These are phyloP conservation scores for Meghimatium bilineatum DNA, from an alignment of 2,888 invertebrate genomes.

Conservation along the genomic window DNA sequence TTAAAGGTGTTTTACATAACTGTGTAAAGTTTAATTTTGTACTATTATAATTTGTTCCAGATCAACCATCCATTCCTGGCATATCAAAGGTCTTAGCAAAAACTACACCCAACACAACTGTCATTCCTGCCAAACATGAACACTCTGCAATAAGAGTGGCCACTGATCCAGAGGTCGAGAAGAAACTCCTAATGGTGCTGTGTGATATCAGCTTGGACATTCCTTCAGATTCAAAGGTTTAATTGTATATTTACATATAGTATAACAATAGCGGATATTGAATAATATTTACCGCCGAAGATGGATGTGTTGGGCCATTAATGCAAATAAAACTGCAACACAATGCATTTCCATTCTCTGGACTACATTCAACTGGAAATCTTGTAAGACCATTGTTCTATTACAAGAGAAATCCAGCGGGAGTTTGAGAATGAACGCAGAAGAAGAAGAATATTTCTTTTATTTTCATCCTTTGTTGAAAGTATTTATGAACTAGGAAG, in stretches of 20 bases:
- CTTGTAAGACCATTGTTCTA: too few species aligned
- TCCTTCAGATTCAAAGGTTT: slow-evolving; percentile 82
- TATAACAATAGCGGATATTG: background rate
- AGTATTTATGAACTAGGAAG: too few species aligned
- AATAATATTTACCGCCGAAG: background rate
- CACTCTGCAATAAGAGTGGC: slow-evolving; percentile 47
- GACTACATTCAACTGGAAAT: too few species aligned
- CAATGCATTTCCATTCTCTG: too few species aligned
- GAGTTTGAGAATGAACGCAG: too few species aligned
- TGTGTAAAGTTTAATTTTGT: background rate
- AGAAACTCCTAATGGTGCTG: slow-evolving; percentile 80
- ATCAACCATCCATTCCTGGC: slow-evolving; percentile 4
- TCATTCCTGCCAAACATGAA: background rate
- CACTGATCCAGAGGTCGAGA: slow-evolving; percentile 82
- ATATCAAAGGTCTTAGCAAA: background rate
- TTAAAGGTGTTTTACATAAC: too few species aligned
- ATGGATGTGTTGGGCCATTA: too few species aligned
- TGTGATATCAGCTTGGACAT: slow-evolving; percentile 84
- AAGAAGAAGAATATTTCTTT: too few species aligned
- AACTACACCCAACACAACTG: background rate
- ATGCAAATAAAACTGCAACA: too few species aligned
- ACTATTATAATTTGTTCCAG: background rate
- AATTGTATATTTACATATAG: background rate
- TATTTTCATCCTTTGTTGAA: background rate
- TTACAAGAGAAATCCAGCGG: too few species aligned